A percentile compares a stretch with the other conserved stretches of the same genome.
Evolutionary conservation across 2,797 vertebrate genomes (phyloP).

Genomic region (Pelobates cultripes): DNA sequence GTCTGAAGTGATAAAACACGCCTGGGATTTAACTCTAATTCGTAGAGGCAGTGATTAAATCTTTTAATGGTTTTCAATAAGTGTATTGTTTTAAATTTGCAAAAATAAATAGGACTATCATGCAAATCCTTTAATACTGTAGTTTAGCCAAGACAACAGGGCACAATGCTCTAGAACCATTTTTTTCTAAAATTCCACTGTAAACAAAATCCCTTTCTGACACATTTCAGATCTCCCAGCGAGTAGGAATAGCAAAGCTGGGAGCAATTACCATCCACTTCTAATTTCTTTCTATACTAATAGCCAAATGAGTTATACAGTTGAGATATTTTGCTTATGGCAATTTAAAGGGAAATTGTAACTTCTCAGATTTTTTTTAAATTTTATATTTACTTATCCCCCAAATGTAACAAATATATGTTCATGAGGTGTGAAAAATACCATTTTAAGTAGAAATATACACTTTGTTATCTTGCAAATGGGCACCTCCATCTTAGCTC

Average conservation of each 20-base stretch:
- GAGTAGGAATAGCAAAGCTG: not conserved
- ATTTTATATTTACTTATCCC: too few species aligned
- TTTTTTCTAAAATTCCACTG: conserved; percentile 19
- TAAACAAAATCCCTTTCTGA: not conserved
- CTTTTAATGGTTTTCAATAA: conserved; percentile 26
- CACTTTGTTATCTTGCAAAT: too few species aligned
- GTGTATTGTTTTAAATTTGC: conserved; percentile 30
- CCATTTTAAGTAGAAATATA: too few species aligned
- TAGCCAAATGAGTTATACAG: too few species aligned
- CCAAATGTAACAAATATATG: too few species aligned
- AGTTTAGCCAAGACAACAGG: conserved; percentile 3
- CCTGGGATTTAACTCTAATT: conserved; percentile 44
- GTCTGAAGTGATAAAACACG: conserved; percentile 34
- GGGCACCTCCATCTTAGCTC: too few species aligned
- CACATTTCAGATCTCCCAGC: conserved; percentile 16
- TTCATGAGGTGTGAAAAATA: too few species aligned
- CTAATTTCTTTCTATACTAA: too few species aligned
- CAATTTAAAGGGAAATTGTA: too few species aligned
- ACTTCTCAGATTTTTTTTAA: too few species aligned
- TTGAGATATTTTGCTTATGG: too few species aligned
- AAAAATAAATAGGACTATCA: conserved; percentile 15
- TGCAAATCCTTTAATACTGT: conserved; percentile 40
- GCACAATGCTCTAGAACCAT: not conserved
- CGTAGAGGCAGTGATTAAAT: conserved; percentile 31
- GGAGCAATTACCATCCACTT: not conserved